These are phyloP conservation scores for Laodelphax striatellus DNA, from an alignment of 1,140 invertebrate species.

Conservation along the genomic window DNA sequence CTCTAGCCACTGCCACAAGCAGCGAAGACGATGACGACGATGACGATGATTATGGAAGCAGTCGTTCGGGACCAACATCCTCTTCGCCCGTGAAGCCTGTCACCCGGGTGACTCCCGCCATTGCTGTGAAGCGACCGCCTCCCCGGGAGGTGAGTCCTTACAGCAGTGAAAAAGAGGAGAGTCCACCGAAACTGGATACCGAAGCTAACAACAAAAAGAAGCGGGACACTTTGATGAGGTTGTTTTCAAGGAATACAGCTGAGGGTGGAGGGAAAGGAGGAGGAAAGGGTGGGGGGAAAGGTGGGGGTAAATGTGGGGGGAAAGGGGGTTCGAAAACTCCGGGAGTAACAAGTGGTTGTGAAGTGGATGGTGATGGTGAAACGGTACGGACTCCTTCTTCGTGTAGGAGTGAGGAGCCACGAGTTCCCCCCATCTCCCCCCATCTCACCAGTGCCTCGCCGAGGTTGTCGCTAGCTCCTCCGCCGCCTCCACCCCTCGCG, in stretches of 20 bases:
- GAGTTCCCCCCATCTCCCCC: conserved; percentile 1
- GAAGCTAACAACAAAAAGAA: conserved; percentile 57
- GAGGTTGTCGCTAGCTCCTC: background rate
- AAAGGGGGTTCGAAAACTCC: conserved; percentile 29
- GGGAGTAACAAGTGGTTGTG: background rate
- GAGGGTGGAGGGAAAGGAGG: conserved; percentile 46
- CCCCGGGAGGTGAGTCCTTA: conserved; percentile 17
- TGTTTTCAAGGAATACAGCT: conserved; percentile 46
- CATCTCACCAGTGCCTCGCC: background rate
- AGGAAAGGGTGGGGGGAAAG: conserved; percentile 44
- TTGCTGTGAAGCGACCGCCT: conserved; percentile 15
- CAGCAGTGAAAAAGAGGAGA: conserved; percentile 26
- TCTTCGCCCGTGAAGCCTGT: conserved; percentile 20
- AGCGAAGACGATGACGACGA: conserved; percentile 19
- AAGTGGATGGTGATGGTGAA: conserved; percentile 21
- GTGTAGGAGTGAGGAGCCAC: conserved; percentile 9
- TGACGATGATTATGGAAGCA: background rate
- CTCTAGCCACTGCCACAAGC: background rate
- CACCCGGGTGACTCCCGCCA: conserved; percentile 17
- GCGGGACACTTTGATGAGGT: conserved; percentile 49
- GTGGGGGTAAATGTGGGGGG: conserved; percentile 39
- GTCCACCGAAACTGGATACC: conserved; percentile 40
- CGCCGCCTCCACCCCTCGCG: conserved; percentile 2
- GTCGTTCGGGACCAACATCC: conserved; percentile 8
- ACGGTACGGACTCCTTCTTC: conserved; percentile 22